Base-by-base conservation (phyloP, 2,113 vertebrate species). In the Bos indicus region DNA sequence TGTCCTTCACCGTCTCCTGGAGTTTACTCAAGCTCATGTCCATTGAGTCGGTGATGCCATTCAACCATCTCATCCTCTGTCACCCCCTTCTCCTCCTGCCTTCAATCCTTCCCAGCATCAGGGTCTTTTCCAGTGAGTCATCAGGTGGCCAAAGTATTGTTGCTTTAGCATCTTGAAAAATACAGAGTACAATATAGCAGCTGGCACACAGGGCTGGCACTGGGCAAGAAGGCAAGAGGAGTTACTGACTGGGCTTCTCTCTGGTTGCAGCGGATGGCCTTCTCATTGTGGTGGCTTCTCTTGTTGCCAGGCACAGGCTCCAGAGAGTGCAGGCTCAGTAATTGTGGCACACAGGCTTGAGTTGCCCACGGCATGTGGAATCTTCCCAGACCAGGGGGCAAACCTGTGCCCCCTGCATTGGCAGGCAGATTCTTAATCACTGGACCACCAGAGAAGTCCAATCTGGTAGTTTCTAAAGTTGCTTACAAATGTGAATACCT, bases 401-500 rank as follows among this genome's bases (percentile, higher is more conserved):
- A 43, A 43, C 40, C 71, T 43, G 71, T 77, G 71, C 15, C 23
- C 71, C 71, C 36, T 77, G 71, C 36, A 2, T 26, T 26, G 71
- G 71, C 23, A 40, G 28, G 71, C 40, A 43, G 71, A 14, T 77
- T 40, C 23, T 43, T 40, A 71, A 71, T 71, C 67, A 40, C 67
- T 25, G 67, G 19, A 13, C 71, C 11, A 14, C 40, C 36, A 26
- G 71, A 77, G 23, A 77, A 77, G 40, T 43, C 40, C 71, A 77
- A 0, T 43, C 71, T 80, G 60, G 60, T 90, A 60, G 7, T 83
- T 93, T 97, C 67, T 96, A 6, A 84, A 92, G 62, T 71, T 94
- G 40, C 60, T 97, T 91, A 71, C 54, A 95, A 74, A 80, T 80
- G n/a, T 91, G 46, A 81, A 87, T 90, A 43, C 21, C 5, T 60